Evolutionary conservation across 1,140 invertebrate species (phyloP), one percentile per base, ranked within the genome.

Genomic region (Drosophila rhopaloa): DNA sequence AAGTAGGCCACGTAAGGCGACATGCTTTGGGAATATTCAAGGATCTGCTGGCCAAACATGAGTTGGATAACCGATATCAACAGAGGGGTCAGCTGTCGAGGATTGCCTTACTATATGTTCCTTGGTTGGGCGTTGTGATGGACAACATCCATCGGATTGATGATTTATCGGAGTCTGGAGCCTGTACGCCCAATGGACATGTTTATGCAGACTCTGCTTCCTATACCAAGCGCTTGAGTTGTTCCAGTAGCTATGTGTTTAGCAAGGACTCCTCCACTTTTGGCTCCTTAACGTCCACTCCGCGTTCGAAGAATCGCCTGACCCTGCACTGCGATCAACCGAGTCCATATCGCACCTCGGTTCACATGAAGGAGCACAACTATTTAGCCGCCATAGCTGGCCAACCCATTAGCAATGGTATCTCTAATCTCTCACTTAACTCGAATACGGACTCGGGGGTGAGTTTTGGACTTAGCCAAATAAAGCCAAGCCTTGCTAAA

Each of bases 41-140:
- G 66, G 97, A 98, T 93, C 92, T 98, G 63, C 93, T 99, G 48
- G 97, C 97, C 0, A 99, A 99, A 93, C 98, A 99, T 93, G 96
- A 98, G 79, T 94, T 98, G 85, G 98, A 99, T 93, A 96, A 97
- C 90, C 93, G 98, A 66, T 99, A 98, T 92, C 94, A 96, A 80
- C 94, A 94, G 72, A 94, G 95, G 76, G 95, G 95, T 48, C 96
- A 97, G 89, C 95, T 98, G 83, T 95, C 96, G 7, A 94, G 98
- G 58, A 97, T 99, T 60, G 96, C 97, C 0, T 94, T 96, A 6
- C 93, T 99, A 38, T 99, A 99, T 91, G 94, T 98, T 44, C 98
- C 98, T 0, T 96, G 98, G 94, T 94, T 99, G 38, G 95, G 95
- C 1, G 95, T 99, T 50, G 95, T 98, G 2, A 93, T 98, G 76